phyloP scores from a whole-genome alignment of 2,888 invertebrate genomes.

The Apoda limacodes region DNA sequence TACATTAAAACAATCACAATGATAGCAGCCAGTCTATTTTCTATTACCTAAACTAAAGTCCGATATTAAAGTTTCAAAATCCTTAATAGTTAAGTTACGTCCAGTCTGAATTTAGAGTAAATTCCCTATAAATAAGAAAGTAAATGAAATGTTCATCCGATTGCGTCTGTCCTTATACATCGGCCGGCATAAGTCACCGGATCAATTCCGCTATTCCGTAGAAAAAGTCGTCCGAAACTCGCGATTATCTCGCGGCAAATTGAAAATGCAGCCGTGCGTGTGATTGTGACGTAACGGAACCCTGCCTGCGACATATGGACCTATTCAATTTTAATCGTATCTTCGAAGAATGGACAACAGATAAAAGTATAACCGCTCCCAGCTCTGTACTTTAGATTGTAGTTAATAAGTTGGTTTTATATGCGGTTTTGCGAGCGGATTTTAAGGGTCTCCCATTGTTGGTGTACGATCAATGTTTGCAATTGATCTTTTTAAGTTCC shows the following conservation, averaged over 20 bases:
- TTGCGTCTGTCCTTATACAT: conserved; percentile 45
- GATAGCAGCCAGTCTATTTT: too few species aligned
- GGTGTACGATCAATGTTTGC: conserved; percentile 54
- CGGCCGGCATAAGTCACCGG: conserved; percentile 59
- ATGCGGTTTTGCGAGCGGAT: conserved; percentile 54
- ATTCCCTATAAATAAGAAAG: conserved; percentile 40
- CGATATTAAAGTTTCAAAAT: background rate
- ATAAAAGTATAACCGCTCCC: conserved; percentile 56
- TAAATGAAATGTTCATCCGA: conserved; percentile 58
- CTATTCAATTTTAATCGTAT: conserved; percentile 70
- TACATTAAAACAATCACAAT: too few species aligned
- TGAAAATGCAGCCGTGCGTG: conserved; percentile 66
- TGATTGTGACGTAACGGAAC: conserved; percentile 64
- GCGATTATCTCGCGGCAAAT: conserved; percentile 67
- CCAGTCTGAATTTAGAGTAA: too few species aligned
- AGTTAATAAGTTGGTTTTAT: conserved; percentile 62
- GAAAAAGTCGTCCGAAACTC: conserved; percentile 64
- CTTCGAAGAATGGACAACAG: conserved; percentile 66
- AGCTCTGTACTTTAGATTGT: conserved; percentile 44
- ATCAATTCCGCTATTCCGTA: conserved; percentile 63
- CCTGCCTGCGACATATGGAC: conserved; percentile 60
- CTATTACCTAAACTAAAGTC: conserved; percentile 1
- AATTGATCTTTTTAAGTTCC: conserved; percentile 58
- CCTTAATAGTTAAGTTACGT: too few species aligned
- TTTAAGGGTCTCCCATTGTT: conserved; percentile 51